Evolutionary conservation across 1,140 invertebrate genomes (phyloP).

Genomic region (Pemphigus obesinymphae): DNA sequence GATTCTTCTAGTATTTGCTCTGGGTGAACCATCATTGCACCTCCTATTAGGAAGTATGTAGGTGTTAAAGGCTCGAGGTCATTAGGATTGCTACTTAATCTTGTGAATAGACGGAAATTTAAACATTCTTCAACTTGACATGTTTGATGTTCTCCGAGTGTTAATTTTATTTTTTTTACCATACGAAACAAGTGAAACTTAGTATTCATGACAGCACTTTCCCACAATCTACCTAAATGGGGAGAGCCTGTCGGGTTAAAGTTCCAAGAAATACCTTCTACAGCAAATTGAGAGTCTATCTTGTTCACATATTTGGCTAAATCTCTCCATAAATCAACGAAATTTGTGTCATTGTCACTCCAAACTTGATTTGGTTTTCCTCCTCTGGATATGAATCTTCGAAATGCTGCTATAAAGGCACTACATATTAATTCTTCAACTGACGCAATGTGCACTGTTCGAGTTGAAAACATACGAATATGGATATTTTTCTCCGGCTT

Average conservation of each 20-base stretch:
- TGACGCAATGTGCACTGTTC: constrained; percentile 49
- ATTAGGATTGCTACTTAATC: too few relatives aligned
- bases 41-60: too few relatives aligned
- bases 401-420: constrained; percentile 48
- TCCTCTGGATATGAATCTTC: constrained; percentile 49
- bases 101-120: too few relatives aligned
- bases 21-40: too few relatives aligned
- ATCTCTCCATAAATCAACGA: constrained; percentile 48
- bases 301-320: background rate
- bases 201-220: constrained; percentile 47
- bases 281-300: background rate
- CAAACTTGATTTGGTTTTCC: constrained; percentile 47
- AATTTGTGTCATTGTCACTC: constrained; percentile 51
- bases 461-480: constrained; percentile 48
- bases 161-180: too few relatives aligned
- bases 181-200: background rate
- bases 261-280: constrained; percentile 49
- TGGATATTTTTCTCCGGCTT: constrained; percentile 1
- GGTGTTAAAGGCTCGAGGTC: too few relatives aligned
- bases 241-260: constrained; percentile 52
- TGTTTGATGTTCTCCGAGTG: too few relatives aligned
- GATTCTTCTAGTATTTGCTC: too few relatives aligned
- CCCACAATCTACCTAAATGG: constrained; percentile 53
- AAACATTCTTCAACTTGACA: too few relatives aligned
- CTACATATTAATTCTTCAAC: constrained; percentile 46